Evolutionary conservation across 2,888 invertebrate species (phyloP), one percentile per base, ranked within the genome.

Genomic region (Agrochola litura): DNA sequence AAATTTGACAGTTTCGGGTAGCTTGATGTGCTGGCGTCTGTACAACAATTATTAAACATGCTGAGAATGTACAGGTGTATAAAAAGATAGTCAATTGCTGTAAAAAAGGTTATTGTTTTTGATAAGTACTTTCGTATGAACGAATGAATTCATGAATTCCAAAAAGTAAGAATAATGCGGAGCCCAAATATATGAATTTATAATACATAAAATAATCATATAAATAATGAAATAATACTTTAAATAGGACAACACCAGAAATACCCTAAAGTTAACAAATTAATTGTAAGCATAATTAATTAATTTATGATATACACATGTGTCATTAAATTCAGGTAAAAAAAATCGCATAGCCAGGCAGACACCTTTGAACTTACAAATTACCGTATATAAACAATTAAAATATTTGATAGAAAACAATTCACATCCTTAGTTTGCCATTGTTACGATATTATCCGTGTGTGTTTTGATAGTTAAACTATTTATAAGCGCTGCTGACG

Each of bases 331-430:
- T 77, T 63, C 16, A 54, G 6, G 46, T 46, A 54, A 41, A 61
- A 71, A 54, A 63, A 64, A 6, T 43, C n/a, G 30, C 60, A 52
- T n/a, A n/a, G n/a, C n/a, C 49, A 71, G 14, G 54, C 9, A 46
- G 9, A 49, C 41, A 43, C 30, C 58, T 66, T 71, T 43, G 30
- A 22, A 37, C 25, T 61, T 70, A 61, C 25, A 60, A 77, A 60
- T 30, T 72, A 65, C 37, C 37, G 37, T 25, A 25, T 25, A 25
- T 60, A 37, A 46, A 46, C 25, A 22, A 56, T 61, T 54, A 2
- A 61, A 66, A 60, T 46, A 54, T 22, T 54, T 56, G 14, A 43
- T 63, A 49, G n/a, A 49, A 22, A 4, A 43, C 6, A 25, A 73
- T 25, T 79, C 37, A 60, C 73, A 58, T 58, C 2, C 9, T 22